Evolutionary conservation across 1,140 invertebrate genomes (phyloP).

Genomic region (Zaprionus camerounensis): DNA sequence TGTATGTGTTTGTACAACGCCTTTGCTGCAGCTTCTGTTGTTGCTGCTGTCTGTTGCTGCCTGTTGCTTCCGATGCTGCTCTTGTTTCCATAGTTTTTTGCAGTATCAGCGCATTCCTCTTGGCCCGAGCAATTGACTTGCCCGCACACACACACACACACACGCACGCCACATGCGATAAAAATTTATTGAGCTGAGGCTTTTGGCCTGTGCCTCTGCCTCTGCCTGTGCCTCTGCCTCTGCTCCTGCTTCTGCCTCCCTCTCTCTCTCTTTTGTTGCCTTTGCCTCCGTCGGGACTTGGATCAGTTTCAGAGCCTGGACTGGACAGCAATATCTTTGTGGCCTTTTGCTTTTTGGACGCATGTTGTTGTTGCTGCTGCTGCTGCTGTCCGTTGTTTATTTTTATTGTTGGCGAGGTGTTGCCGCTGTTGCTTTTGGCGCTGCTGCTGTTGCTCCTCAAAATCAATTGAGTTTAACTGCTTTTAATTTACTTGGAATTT

Average conservation of each 20-base stretch:
- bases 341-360: constrained; percentile 44
- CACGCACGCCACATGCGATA: constrained; percentile 60
- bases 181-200: constrained; percentile 78
- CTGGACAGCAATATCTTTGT: constrained; percentile 51
- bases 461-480: constrained; percentile 82
- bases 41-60: constrained; percentile 25
- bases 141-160: constrained; percentile 38
- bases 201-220: constrained; percentile 56
- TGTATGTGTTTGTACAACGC: constrained; percentile 78
- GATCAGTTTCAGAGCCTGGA: constrained; percentile 8
- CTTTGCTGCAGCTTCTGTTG: constrained; percentile 77
- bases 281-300: constrained; percentile 17
- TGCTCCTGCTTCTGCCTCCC: background rate
- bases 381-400: constrained; percentile 64
- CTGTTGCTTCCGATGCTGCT: constrained; percentile 39
- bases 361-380: constrained; percentile 22
- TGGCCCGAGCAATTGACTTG: constrained; percentile 53
- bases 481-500: constrained; percentile 82
- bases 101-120: constrained; percentile 75
- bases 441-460: constrained; percentile 66
- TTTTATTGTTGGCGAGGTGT: constrained; percentile 76
- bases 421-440: constrained; percentile 54
- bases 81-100: constrained; percentile 72
- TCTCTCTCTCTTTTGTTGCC: background rate
- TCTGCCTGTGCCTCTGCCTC: background rate